Percentiles rank a stretch among this genome's conserved stretches.
phyloP scores from a whole-genome alignment of 2,797 vertebrate species.

The Pagetopsis macropterus region DNA sequence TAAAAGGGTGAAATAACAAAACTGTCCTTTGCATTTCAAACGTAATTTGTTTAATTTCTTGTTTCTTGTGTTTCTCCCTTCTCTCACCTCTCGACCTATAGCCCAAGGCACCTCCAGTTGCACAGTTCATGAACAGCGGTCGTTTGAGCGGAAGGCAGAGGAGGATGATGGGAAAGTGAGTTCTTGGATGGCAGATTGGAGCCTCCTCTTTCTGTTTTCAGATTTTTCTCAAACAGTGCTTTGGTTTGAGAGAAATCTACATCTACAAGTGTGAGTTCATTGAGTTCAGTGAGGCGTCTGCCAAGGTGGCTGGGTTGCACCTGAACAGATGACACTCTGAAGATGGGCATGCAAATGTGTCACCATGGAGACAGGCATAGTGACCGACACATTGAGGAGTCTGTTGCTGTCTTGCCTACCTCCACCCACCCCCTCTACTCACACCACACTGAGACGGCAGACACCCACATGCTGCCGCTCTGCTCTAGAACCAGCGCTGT shows the following conservation, averaged over 20 bases:
- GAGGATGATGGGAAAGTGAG: constrained; percentile 83
- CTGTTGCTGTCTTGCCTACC: constrained; percentile 48
- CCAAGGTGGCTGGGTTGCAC: constrained; percentile 24
- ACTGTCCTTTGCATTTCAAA: background rate
- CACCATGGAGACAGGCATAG: constrained; percentile 65
- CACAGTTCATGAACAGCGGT: constrained; percentile 70
- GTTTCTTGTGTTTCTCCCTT: constrained; percentile 6
- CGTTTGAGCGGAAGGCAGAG: constrained; percentile 78
- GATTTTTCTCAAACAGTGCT: constrained; percentile 31
- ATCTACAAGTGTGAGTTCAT: constrained; percentile 24
- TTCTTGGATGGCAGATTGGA: constrained; percentile 41
- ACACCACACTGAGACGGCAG: constrained; percentile 38
- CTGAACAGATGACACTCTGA: constrained; percentile 45
- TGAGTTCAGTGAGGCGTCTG: background rate
- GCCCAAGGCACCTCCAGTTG: constrained; percentile 64
- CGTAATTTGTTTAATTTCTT: constrained; percentile 1
- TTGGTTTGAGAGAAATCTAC: constrained; percentile 34
- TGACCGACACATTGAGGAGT: constrained; percentile 58
- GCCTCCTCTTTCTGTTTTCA: constrained; percentile 21
- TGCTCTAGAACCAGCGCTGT: constrained; percentile 32
- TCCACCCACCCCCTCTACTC: constrained; percentile 21
- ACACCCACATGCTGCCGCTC: constrained; percentile 39
- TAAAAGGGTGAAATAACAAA: constrained; percentile 9
- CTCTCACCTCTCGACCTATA: constrained; percentile 5
- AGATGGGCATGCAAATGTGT: constrained; percentile 57